A percentile compares a stretch with the other conserved stretches of the same genome.
Evolutionary conservation across 2,888 invertebrate species (phyloP).

Genomic region (Drosophila melanosoma): DNA sequence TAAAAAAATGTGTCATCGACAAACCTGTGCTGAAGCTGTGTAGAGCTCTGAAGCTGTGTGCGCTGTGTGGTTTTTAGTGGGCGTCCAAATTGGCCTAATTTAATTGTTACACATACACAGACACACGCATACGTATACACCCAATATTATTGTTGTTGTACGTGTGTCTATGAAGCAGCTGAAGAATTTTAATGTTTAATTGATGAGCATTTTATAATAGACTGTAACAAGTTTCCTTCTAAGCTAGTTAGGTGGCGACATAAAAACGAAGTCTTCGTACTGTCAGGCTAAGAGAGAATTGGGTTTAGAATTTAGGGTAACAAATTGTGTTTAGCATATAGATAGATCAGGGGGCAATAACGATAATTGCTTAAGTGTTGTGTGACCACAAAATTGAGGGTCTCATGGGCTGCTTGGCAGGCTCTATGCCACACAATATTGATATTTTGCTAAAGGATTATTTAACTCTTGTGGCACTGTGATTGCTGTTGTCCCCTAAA

Average conservation of each 20-base stretch:
- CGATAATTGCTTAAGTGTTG: background rate
- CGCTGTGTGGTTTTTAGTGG: constrained; percentile 61
- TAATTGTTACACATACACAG: constrained; percentile 4
- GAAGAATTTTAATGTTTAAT: constrained; percentile 31
- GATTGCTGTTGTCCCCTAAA: constrained; percentile 30
- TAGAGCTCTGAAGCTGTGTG: constrained; percentile 43
- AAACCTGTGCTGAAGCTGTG: constrained; percentile 41
- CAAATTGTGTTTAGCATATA: constrained; percentile 30
- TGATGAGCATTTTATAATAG: constrained; percentile 76
- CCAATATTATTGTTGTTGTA: background rate
- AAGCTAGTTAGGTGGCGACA: constrained; percentile 64
- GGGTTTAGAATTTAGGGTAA: constrained; percentile 9
- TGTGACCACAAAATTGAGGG: background rate
- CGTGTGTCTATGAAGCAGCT: constrained; percentile 23
- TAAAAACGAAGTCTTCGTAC: constrained; percentile 26
- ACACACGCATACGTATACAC: background rate
- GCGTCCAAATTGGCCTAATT: constrained; percentile 22
- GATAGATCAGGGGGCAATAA: constrained; percentile 30
- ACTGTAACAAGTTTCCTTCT: constrained; percentile 78
- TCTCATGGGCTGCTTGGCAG: constrained; percentile 6
- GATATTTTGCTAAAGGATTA: constrained; percentile 39
- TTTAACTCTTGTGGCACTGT: constrained; percentile 22
- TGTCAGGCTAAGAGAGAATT: constrained; percentile 28
- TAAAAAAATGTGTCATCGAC: background rate
- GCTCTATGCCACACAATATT: constrained; percentile 36